Base-by-base conservation (phyloP, 2,113 vertebrate species). In the Chunga burmeisteri region DNA sequence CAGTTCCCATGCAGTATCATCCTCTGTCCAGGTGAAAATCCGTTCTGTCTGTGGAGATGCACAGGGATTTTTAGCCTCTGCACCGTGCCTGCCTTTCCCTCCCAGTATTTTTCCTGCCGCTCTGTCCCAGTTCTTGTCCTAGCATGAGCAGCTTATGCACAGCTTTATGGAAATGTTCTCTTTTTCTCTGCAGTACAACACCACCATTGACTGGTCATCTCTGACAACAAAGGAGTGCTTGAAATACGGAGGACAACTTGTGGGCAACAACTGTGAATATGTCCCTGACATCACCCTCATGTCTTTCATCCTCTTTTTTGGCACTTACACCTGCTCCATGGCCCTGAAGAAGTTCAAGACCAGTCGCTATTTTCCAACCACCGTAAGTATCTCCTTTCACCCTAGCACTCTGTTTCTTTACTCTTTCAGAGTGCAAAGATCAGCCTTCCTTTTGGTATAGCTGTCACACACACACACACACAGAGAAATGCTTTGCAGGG, bases 301-400 rank as follows among this genome's bases (percentile, higher is more conserved):
- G 99, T 99, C 99, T 79, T 99, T 99, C 91, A 99, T 99, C 96
- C 98, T 99, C 67, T 99, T 99, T 96, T 97, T 99, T n/a, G 99
- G 99, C 90, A 99, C 99, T 18, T 99, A 99, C 96, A 98, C 99
- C 71, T 99, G 99, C 94, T 99, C 99, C 73, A 99, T 99, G 99
- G 98, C 98, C 96, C 98, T 99, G 96, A 99, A 99, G 98, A 99
- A 99, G 96, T 99, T 99, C 98, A 99, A 99, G 98, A 98, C 98
- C 82, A 99, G 99, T 92, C 99, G 98, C 6, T 99, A 99, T 89
- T 99, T 99, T 94, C 99, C 99, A 77, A 99, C 99, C 56, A 99
- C 97, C 9, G 99, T 99, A 96, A 99, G 99, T 98, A 65, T 42
- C 67, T 80, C 49, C 40, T 47, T 40, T 61, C 58, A 32, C 29